Evolutionary conservation across 2,797 vertebrate species (phyloP).

Genomic region (Alauda arvensis): DNA sequence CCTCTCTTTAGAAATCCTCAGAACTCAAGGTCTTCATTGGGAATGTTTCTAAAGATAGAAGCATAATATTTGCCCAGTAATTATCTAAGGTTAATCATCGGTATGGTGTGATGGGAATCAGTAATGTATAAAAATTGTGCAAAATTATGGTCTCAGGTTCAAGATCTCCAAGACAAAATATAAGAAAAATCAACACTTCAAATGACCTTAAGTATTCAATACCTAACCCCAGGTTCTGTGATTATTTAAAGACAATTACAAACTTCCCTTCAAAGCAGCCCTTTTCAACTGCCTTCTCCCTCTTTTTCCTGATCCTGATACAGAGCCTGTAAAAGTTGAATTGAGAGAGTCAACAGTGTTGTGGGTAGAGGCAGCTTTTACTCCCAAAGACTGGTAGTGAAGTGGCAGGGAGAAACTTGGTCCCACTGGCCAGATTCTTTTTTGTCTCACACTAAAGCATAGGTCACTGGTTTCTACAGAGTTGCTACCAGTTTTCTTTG

Average conservation of each 20-base stretch:
- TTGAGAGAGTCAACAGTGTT: background rate
- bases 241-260: background rate
- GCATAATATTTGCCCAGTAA: background rate
- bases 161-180: background rate
- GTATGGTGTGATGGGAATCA: background rate
- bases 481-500: background rate
- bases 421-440: background rate
- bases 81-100: background rate
- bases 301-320: background rate
- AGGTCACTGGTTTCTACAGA: background rate
- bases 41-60: conserved; percentile 41
- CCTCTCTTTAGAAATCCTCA: background rate
- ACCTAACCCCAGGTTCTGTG: background rate
- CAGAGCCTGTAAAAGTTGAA: background rate
- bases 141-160: background rate
- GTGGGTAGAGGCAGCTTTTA: background rate
- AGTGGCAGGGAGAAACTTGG: background rate
- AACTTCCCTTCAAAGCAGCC: background rate
- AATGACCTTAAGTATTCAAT: background rate
- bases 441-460: background rate
- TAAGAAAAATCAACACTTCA: background rate
- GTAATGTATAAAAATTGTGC: background rate
- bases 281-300: background rate
- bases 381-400: background rate
- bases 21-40: background rate